These are phyloP conservation scores for Microplitis mediator DNA, from an alignment of 1,140 invertebrate genomes.

Conservation along the genomic window DNA sequence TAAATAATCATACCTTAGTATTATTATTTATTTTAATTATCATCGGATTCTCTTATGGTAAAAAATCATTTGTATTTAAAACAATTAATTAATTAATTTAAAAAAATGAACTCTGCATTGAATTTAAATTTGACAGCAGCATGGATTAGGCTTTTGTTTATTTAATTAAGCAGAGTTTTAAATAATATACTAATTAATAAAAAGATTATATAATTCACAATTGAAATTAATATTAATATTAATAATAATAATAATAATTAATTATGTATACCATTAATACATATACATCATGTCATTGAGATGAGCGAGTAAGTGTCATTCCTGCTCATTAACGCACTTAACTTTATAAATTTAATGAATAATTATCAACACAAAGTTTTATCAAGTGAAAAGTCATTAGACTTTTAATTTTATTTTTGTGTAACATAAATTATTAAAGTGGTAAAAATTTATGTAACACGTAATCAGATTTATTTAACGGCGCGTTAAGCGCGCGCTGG, in stretches of 20 bases:
- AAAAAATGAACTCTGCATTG: not conserved
- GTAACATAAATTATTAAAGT: too few species aligned
- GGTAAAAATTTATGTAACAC: too few species aligned
- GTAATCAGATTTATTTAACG: too few species aligned
- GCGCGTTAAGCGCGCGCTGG: too few species aligned
- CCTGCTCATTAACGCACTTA: conserved; percentile 28
- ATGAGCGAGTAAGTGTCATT: conserved; percentile 39
- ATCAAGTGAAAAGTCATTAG: conserved; percentile 20
- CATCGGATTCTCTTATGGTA: too few species aligned
- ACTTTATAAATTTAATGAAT: not conserved
- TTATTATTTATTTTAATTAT: too few species aligned
- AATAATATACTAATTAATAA: not conserved
- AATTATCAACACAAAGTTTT: not conserved
- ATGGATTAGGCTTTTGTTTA: conserved; percentile 3
- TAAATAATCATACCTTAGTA: too few species aligned
- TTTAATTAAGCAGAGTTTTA: not conserved
- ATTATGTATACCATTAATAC: conserved; percentile 42
- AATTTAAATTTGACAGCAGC: not conserved
- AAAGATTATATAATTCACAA: not conserved
- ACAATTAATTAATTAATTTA: not conserved
- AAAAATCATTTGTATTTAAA: not conserved
- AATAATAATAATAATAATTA: conserved; percentile 27
- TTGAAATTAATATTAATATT: conserved; percentile 15
- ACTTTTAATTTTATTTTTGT: conserved; percentile 8
- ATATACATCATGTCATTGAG: conserved; percentile 40